Base-by-base conservation (phyloP, 2,797 vertebrate species). In the Pterois miles region DNA sequence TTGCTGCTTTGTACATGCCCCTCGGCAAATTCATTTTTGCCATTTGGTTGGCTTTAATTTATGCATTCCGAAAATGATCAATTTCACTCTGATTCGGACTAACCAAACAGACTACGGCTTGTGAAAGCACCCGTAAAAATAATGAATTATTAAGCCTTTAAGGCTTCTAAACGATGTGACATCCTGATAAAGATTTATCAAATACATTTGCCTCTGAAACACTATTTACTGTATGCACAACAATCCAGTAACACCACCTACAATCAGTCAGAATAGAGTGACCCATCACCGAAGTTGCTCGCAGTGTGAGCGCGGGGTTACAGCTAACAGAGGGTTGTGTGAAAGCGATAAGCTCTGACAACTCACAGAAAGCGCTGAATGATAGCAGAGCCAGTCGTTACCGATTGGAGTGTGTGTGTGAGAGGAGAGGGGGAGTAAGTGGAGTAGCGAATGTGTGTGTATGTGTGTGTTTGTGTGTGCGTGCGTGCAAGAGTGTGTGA, bases 291-390 rank as follows among this genome's bases (percentile, higher is more conserved):
- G 36, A 57, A 76, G 87, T 59, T 71, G 75, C 74, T 76, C 57
- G 40, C 59, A 71, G 73, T 80, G 72, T 43, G 83, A 86, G 66
- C 18, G 33, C 74, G 29, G 70, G 83, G 85, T 88, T 80, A 85
- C 65, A 78, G 87, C 78, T 78, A 88, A 79, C 67, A 73, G 50
- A 82, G 73, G 57, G 33, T 76, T 77, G 74, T 80, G 84, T 76
- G 83, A 86, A 87, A 78, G 71, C 56, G 73, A 88, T 89, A 83
- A 86, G 83, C 79, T 86, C 80, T 76, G 74, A 86, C 84, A 88
- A 88, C 74, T 75, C 73, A 76, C 69, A 86, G 86, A 84, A 84
- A 84, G 81, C 50, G 6, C 74, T 73, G 64, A 81, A 89, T 84
- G 90, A 86, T 89, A 80, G 86, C 73, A 65, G 76, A 87, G 80